Evolutionary conservation across 2,113 vertebrate species (phyloP).

Genomic region (Emberiza fucata): DNA sequence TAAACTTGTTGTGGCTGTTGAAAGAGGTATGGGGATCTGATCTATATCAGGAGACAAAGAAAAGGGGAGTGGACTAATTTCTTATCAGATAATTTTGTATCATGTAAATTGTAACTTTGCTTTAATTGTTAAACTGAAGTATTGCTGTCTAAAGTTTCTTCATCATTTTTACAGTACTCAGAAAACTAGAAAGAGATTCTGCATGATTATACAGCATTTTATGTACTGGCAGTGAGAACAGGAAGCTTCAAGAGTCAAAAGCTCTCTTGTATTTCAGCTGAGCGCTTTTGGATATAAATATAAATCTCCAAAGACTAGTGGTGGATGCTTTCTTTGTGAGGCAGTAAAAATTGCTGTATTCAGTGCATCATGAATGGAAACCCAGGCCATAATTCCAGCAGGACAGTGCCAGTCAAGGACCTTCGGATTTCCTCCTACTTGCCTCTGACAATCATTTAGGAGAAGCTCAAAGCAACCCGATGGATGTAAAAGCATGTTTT

Average conservation of each 20-base stretch:
- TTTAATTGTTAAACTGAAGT: not conserved
- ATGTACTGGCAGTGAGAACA: not conserved
- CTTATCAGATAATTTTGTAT: not conserved
- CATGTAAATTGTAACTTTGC: not conserved
- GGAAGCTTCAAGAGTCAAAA: not conserved
- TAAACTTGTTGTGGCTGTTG: not conserved
- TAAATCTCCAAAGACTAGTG: not conserved
- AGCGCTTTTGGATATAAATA: not conserved
- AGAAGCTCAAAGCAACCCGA: not conserved
- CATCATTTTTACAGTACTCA: not conserved
- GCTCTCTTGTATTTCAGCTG: not conserved
- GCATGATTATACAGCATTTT: not conserved
- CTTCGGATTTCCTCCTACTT: not conserved
- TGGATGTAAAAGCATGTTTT: not conserved
- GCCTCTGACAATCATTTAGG: not conserved
- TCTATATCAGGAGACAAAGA: not conserved
- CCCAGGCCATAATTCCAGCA: not conserved
- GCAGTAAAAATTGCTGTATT: not conserved
- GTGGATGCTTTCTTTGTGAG: not conserved
- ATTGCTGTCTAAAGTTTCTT: not conserved
- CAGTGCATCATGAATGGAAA: not conserved
- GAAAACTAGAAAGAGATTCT: not conserved
- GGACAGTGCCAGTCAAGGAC: not conserved
- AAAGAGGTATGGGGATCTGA: not conserved
- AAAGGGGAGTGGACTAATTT: not conserved